Percentiles rank a stretch among this genome's conserved stretches.
These are phyloP conservation scores for Drosophila insularis DNA, from an alignment of 1,140 invertebrate genomes.

Conservation along the genomic window DNA sequence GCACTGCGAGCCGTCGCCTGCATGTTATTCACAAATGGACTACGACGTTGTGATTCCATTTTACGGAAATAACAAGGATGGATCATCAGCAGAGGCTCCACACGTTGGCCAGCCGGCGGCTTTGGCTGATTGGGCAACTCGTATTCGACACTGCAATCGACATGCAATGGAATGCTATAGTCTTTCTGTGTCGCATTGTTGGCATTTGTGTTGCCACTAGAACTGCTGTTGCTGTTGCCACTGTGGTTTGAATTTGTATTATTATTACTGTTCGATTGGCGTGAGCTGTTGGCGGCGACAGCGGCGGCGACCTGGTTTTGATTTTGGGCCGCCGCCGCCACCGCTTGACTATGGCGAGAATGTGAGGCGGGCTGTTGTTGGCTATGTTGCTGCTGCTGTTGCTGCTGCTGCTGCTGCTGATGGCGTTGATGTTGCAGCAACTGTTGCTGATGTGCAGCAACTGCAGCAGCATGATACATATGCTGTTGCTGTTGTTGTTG, in stretches of 20 bases:
- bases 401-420: slow-evolving; percentile 57
- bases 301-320: slow-evolving; percentile 58
- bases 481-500: slow-evolving; percentile 74
- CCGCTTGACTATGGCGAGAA: slow-evolving; percentile 47
- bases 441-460: slow-evolving; percentile 71
- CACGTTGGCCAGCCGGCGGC: slow-evolving; percentile 88
- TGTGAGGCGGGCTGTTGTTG: slow-evolving; percentile 46
- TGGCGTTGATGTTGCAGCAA: slow-evolving; percentile 60
- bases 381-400: slow-evolving; percentile 57
- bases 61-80: slow-evolving; percentile 92
- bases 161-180: slow-evolving; percentile 90
- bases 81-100: slow-evolving; percentile 91
- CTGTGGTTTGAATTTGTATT: slow-evolving; percentile 7
- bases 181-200: slow-evolving; percentile 84
- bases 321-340: slow-evolving; percentile 59
- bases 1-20: slow-evolving; percentile 74
- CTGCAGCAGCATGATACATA: slow-evolving; percentile 58
- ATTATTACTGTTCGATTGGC: slow-evolving; percentile 51
- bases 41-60: slow-evolving; percentile 89
- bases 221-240: slow-evolving; percentile 33
- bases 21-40: slow-evolving; percentile 89
- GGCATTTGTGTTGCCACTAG: slow-evolving; percentile 49
- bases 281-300: slow-evolving; percentile 48
- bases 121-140: slow-evolving; percentile 91
- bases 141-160: slow-evolving; percentile 93